These are phyloP conservation scores for Ptyas mucosa DNA, from an alignment of 2,113 vertebrate genomes.

Conservation along the genomic window DNA sequence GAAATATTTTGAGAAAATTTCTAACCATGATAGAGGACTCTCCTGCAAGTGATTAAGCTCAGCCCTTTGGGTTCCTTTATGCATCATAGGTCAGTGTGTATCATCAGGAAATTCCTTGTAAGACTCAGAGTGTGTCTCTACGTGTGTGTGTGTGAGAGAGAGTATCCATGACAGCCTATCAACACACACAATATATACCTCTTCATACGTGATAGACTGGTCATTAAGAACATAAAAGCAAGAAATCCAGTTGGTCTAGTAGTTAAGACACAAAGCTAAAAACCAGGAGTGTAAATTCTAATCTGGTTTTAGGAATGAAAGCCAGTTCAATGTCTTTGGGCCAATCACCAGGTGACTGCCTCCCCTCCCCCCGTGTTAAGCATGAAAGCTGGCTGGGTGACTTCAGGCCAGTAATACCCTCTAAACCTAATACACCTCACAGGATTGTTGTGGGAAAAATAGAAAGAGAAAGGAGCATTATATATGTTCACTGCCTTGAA, in stretches of 20 bases:
- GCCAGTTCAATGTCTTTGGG: not conserved
- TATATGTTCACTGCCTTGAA: not conserved
- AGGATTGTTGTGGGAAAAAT: not conserved
- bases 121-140: not conserved
- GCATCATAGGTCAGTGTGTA: not conserved
- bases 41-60: not conserved
- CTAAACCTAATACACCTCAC: not conserved
- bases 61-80: not conserved
- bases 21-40: not conserved
- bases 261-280: not conserved
- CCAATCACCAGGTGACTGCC: not conserved
- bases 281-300: not conserved
- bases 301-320: not conserved
- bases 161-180: not conserved
- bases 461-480: not conserved
- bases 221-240: not conserved
- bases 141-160: not conserved
- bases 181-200: not conserved
- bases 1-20: not conserved
- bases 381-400: not conserved
- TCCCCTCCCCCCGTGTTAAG: too few species aligned
- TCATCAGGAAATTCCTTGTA: not conserved
- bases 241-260: not conserved
- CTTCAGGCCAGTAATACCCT: not conserved
- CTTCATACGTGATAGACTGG: not conserved